Evolutionary conservation across 2,113 vertebrate genomes (phyloP).

Genomic region (Jacana jacana): DNA sequence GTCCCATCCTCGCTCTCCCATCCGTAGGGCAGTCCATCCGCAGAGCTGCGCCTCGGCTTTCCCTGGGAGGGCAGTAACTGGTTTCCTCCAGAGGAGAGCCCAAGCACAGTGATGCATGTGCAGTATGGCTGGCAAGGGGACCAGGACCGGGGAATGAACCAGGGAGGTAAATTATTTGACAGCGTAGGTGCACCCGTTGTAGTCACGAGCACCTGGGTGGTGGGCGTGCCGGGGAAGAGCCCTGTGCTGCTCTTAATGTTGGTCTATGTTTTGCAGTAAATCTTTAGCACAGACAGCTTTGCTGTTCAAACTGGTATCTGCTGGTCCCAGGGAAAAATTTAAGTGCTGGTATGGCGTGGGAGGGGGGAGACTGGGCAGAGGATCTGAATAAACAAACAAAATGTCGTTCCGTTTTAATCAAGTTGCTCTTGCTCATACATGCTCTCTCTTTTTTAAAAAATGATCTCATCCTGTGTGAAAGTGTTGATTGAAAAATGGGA

Average conservation of each 20-base stretch:
- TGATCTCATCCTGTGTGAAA: conserved; percentile 8
- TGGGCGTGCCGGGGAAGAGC: neutral
- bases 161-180: neutral
- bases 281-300: neutral
- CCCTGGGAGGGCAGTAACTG: neutral
- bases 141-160: neutral
- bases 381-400: conserved; percentile 21
- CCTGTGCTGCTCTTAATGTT: neutral
- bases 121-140: neutral
- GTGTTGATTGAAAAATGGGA: conserved; percentile 37
- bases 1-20: neutral
- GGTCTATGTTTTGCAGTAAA: neutral
- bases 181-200: neutral
- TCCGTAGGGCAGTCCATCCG: neutral
- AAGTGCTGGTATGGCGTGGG: neutral
- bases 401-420: neutral
- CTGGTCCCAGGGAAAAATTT: neutral
- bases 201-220: neutral
- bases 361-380: neutral
- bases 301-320: neutral
- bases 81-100: neutral
- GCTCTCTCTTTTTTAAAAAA: neutral
- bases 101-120: neutral
- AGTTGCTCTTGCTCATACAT: conserved; percentile 27
- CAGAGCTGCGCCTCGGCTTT: neutral